Base-by-base conservation (phyloP, 2,113 vertebrate genomes). In the Bucco capensis region DNA sequence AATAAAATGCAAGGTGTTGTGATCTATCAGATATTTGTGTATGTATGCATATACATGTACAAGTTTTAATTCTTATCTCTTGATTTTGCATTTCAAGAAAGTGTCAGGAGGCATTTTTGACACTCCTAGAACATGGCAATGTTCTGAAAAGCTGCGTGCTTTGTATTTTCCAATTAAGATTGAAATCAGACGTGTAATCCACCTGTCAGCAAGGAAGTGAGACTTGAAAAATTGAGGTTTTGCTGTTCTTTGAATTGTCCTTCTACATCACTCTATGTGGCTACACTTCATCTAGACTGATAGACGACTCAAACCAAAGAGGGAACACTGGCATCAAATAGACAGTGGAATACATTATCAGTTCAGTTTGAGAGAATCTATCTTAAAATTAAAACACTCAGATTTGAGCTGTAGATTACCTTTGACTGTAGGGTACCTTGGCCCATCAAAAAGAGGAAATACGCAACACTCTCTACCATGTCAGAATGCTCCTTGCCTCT, bases 151-250 rank as follows among this genome's bases (percentile, higher is more conserved):
- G 37, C 80, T 91, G 74, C 0, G 1, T 75, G 89, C 37, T 89
- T 96, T 92, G 25, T 91, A 65, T 84, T 93, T 89, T 87, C 74
- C 56, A 74, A 65, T 80, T 88, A 92, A 90, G 87, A 66, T 70
- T 88, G 88, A 91, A 94, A 96, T 94, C 61, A 95, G 93, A 88
- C 61, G 12, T 35, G 17, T 86, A 86, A 90, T 84, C 73, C 88
- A 78, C 82, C 73, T 92, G 62, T 94, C 83, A 95, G 28, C 28
- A 80, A 76, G 78, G 86, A 93, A 85, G 14, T 16, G 40, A 89
- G 24, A 89, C n/a, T 58, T 88, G 76, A 78, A 91, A 95, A 90
- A 60, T 44, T 6, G 1, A 18, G 8, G 14, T 1, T 35, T 74
- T 85, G 38, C 19, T 75, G 44, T 14, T 33, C 84, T 91, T 84